These are phyloP conservation scores for Arvicanthis niloticus DNA, from an alignment of 2,113 vertebrate species.

Conservation along the genomic window DNA sequence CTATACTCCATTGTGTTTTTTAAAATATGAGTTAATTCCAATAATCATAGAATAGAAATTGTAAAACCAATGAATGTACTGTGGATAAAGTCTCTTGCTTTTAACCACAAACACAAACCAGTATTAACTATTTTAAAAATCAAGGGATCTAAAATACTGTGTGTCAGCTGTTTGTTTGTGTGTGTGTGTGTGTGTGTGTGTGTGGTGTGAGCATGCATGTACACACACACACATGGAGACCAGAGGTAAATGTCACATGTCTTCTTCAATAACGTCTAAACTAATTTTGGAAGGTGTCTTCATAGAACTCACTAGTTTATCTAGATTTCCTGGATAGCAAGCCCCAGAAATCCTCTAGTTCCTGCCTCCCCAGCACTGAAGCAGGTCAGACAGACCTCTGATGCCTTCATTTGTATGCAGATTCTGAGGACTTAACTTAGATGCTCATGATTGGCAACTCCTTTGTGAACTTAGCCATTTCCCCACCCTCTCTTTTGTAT, in stretches of 20 bases:
- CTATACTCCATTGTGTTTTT: not conserved
- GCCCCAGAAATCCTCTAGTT: too few species aligned
- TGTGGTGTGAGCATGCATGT: not conserved
- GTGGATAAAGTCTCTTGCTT: conserved; percentile 12
- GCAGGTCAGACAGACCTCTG: too few species aligned
- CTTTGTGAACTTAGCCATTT: not conserved
- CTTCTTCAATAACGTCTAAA: not conserved
- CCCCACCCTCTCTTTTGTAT: not conserved
- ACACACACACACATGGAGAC: not conserved
- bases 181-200: not conserved
- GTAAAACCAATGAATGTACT: not conserved
- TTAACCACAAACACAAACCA: conserved; percentile 29
- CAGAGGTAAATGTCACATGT: not conserved
- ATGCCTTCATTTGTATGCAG: not conserved
- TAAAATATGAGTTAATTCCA: not conserved
- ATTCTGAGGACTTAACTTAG: not conserved
- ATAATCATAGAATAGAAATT: conserved; percentile 24
- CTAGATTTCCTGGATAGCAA: not conserved
- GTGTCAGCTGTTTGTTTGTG: not conserved
- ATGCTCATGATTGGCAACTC: not conserved
- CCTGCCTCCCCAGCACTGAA: too few species aligned
- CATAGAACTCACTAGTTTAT: not conserved
- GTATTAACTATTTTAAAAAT: conserved; percentile 12
- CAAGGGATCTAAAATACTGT: not conserved
- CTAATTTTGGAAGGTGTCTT: not conserved